Base-by-base conservation (phyloP, 2,888 invertebrate species). In the Metallyticus violacea region DNA sequence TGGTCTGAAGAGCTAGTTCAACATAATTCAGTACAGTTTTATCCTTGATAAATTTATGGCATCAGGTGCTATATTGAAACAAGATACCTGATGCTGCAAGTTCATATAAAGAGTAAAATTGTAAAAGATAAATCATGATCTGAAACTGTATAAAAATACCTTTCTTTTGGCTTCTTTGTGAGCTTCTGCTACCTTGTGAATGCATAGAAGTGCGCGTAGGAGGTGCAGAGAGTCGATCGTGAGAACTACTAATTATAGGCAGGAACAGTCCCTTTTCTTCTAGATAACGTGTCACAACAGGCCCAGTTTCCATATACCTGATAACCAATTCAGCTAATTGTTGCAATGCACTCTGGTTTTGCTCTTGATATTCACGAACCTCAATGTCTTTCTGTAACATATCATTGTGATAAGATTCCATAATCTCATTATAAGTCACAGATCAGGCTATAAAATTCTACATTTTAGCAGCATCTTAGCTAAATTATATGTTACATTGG, bases 301-400 rank as follows among this genome's bases (percentile, higher is more conserved):
- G 90, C 83, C 91, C 91, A 9, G 91, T 91, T 89, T 92, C 92
- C 4, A 92, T 88, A 79, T 92, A 91, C 62, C 91, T 91, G 25
- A 91, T 90, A 7, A 91, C 90, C 85, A 95, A 91, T 89, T 94
- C 94, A 0, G 93, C 91, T 15, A 95, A 90, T 81, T 93, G 92
- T 89, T 94, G 93, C 2, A 95, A 90, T 0, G 92, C 93, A 81
- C 92, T 91, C 27, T 92, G 92, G 89, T 95, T 95, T 25, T 93
- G 92, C 87, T 94, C 94, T 90, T 93, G 93, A n/a, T 95, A 89
- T 89, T 94, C 94, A 26, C 93, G 92, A 9, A 94, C 91, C 83
- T 92, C 92, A 29, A 95, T 91, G 88, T 95, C 95, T 89, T 92
- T 92, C 93, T 94, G 89, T 81, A 77, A 76, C 40, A 62, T 9